Percentiles rank a stretch among this genome's conserved stretches.
phyloP scores from a whole-genome alignment of 2,888 invertebrate genomes.

The Amphipyra tragopoginis region DNA sequence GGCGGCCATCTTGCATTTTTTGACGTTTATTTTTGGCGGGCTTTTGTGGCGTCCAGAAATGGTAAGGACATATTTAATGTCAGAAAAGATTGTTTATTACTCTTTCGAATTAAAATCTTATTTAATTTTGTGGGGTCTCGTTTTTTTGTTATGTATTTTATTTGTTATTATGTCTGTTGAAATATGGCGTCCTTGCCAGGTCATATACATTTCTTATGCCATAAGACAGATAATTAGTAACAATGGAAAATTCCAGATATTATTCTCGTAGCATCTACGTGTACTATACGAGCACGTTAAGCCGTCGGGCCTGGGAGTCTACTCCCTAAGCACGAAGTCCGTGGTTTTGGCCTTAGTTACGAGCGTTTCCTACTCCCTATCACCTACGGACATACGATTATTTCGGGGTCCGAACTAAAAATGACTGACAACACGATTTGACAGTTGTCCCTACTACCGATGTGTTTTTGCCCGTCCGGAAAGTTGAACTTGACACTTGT shows the following conservation, averaged over 20 bases:
- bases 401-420: no score
- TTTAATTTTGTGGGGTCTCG: constrained; percentile 30
- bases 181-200: constrained; percentile 5
- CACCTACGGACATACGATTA: no score
- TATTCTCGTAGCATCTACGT: no score
- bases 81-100: constrained; percentile 52
- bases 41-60: constrained; percentile 74
- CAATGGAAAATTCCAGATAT: constrained; percentile 21
- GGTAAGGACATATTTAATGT: constrained; percentile 66
- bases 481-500: no score
- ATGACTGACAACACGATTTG: no score
- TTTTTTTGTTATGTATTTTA: constrained; percentile 50
- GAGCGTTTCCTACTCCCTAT: no score
- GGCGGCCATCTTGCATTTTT: constrained; percentile 84
- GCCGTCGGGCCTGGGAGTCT: no score
- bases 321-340: no score
- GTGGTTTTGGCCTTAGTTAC: no score
- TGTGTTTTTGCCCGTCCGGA: no score
- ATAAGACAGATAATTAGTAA: constrained; percentile 13
- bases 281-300: no score
- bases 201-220: constrained; percentile 8
- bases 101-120: constrained; percentile 39
- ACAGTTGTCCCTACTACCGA: no score
- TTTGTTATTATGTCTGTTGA: constrained; percentile 12
- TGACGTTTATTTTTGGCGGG: constrained; percentile 88